Evolutionary conservation across 2,113 vertebrate genomes (phyloP), one percentile per base, ranked within the genome.

Genomic region (Albula goreensis): DNA sequence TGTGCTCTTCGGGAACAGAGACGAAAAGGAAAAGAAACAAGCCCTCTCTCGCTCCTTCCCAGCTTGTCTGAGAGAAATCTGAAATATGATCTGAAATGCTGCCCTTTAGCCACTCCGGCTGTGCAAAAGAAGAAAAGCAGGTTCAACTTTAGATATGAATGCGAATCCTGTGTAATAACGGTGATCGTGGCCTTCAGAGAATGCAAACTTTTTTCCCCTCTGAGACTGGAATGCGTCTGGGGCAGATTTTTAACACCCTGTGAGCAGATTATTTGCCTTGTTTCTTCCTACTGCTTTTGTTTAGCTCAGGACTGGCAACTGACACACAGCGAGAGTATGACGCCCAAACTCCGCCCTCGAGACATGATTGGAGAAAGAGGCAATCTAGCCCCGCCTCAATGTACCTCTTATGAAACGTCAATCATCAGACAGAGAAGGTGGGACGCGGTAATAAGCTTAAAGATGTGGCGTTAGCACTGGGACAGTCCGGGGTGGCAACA

Each of bases 281-380:
- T 92, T 94, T 92, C 95, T 93, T 95, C 94, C 94, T 92, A 89
- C 74, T 79, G 93, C 93, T 95, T 94, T 93, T 93, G 94, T 95
- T 94, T 94, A 89, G 94, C 93, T 93, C 92, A 89, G 93, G 91
- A 91, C 92, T 92, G 93, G 92, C 92, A 91, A 96, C 92, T 92
- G 90, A 92, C 81, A 93, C 94, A 90, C 85, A 91, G 93, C 93
- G 89, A 90, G 92, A 91, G 93, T 92, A 85, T 49, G 89, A 87
- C 92, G 91, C 91, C 82, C 79, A 84, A 89, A 88, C 94, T 91
- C 94, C 95, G 91, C 94, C 94, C 86, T 63, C 88, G 85, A 90
- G 31, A 85, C 88, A 88, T 91, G 90, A 95, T 95, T 94, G 93
- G 94, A 90, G 83, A 88, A 87, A 74, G 83, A 85, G 89, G 88